These are phyloP conservation scores for Contarinia nasturtii DNA, from an alignment of 1,140 invertebrate genomes.

Conservation along the genomic window DNA sequence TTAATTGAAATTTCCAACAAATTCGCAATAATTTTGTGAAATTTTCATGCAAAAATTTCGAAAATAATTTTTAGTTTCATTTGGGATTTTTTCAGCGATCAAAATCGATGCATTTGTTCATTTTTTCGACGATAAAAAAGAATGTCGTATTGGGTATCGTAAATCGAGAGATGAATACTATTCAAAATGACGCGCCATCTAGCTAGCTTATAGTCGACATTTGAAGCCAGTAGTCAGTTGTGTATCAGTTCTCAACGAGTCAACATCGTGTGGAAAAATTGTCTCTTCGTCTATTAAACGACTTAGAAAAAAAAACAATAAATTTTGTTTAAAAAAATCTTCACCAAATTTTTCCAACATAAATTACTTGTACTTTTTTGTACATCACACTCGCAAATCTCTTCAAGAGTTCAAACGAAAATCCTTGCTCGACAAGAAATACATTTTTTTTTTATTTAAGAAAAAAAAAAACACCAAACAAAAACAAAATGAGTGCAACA, in stretches of 20 bases:
- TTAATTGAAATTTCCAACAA: background rate
- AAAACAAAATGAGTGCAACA: slow-evolving; percentile 1
- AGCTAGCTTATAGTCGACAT: background rate
- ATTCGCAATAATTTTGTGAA: background rate
- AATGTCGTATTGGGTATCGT: too few relatives aligned
- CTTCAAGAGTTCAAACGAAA: background rate
- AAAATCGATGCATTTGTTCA: too few relatives aligned
- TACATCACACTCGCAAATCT: background rate
- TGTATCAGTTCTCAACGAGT: background rate
- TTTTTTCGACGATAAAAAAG: too few relatives aligned
- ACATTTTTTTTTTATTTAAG: background rate
- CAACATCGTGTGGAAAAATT: background rate
- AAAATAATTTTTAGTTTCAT: too few relatives aligned
- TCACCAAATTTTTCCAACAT: background rate
- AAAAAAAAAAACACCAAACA: background rate
- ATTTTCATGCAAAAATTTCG: too few relatives aligned
- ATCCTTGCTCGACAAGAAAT: background rate
- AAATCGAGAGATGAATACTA: background rate
- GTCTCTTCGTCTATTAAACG: background rate
- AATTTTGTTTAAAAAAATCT: background rate
- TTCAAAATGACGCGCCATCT: background rate
- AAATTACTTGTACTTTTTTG: background rate
- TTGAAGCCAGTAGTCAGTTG: background rate
- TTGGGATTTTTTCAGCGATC: too few relatives aligned
- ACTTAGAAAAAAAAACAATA: background rate